These are phyloP conservation scores for zebrafish (Danio rerio) DNA, from an alignment of 2,113 vertebrate genomes.

Conservation along the genomic window DNA sequence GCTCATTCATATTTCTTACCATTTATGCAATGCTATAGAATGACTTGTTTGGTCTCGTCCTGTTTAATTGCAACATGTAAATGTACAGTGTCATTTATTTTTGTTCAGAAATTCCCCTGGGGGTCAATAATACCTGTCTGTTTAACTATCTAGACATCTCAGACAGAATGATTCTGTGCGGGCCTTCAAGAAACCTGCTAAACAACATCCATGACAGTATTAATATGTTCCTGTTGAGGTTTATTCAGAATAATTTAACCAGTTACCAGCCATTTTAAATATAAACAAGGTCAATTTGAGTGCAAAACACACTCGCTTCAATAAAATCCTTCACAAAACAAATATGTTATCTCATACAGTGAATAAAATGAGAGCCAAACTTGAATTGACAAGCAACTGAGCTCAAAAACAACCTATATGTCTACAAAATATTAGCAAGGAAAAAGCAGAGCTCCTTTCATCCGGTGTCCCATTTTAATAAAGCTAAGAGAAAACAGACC, in stretches of 20 bases:
- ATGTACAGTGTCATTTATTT: neutral
- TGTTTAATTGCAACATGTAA: conserved; percentile 25
- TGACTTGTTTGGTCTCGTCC: neutral
- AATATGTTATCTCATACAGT: neutral
- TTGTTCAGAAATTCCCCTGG: neutral
- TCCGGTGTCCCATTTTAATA: neutral
- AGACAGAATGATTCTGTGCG: neutral
- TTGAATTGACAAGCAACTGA: neutral
- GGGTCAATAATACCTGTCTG: conserved; percentile 7
- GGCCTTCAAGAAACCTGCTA: neutral
- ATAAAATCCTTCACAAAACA: neutral
- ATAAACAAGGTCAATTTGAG: neutral
- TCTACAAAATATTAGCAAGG: neutral
- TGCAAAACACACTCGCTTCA: neutral
- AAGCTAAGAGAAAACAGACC: conserved; percentile 22
- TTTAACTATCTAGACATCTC: conserved; percentile 49
- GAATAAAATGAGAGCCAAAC: neutral
- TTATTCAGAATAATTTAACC: too few species aligned
- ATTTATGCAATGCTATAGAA: neutral
- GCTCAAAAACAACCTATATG: neutral
- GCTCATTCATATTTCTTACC: neutral
- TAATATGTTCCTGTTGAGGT: neutral
- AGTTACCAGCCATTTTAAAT: neutral
- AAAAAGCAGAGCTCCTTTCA: neutral
- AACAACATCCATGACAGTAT: neutral